A percentile compares a stretch with the other conserved stretches of the same genome.
Conservation (phyloP, 2,888 invertebrate species). For the Uloborus plumipes region DNA sequence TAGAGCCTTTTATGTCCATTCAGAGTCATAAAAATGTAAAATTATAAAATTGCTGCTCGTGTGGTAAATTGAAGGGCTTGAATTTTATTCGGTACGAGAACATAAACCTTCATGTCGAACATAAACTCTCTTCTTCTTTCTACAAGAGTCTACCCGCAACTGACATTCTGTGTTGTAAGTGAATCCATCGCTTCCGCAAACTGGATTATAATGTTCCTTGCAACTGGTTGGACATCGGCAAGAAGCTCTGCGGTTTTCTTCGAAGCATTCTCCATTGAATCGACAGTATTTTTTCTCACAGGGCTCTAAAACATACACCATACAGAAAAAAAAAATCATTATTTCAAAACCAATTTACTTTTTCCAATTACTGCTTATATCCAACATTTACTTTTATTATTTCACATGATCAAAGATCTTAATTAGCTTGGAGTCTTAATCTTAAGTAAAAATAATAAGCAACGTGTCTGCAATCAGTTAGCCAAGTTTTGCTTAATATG, state of each 20-base stretch:
- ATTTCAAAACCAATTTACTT: not conserved
- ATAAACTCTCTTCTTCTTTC: constrained; percentile 49
- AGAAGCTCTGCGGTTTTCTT: constrained; percentile 50
- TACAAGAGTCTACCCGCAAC: constrained; percentile 54
- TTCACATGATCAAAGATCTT: not conserved
- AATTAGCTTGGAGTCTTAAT: too few species aligned
- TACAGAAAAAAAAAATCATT: constrained; percentile 10
- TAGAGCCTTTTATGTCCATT: too few species aligned
- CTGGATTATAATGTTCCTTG: constrained; percentile 60
- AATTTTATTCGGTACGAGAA: not conserved
- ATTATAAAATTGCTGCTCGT: constrained; percentile 4
- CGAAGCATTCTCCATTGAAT: constrained; percentile 65
- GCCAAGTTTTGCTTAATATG: too few species aligned
- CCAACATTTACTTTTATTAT: too few species aligned
- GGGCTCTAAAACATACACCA: constrained; percentile 59
- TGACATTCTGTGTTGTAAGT: constrained; percentile 59
- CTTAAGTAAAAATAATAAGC: too few species aligned
- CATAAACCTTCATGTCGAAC: constrained; percentile 56
- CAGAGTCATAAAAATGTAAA: not conserved
- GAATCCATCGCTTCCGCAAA: constrained; percentile 64
- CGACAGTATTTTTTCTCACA: constrained; percentile 66
- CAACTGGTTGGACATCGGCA: constrained; percentile 65
- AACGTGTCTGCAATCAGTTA: too few species aligned
- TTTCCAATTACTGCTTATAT: not conserved
- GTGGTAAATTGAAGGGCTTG: not conserved